Base-by-base conservation (phyloP, 2,888 invertebrate genomes). In the Drosophila sordidapex region DNA sequence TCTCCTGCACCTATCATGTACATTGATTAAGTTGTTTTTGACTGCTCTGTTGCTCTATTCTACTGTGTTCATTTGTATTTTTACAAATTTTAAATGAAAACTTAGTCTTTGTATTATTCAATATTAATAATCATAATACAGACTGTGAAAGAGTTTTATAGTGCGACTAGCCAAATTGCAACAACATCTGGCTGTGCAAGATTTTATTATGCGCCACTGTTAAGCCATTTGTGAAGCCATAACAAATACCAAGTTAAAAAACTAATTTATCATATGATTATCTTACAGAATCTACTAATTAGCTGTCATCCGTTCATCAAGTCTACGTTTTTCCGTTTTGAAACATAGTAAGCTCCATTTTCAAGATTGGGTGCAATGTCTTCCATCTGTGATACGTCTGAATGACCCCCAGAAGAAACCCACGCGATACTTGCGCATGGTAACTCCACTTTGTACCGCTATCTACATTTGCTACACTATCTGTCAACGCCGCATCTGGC, bases 341-440 rank as follows among this genome's bases (percentile, higher is more conserved):
- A 56, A 49, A 52, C 56, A 25, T 13, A n/a, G 7, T 18, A 36
- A 58, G 51, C 40, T 48, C 25, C 38, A 60, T 13, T 48, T 60
- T 21, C 25, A 58, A 52, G 21, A 18, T 33, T 33, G 57, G 69
- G 79, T 79, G 76, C 76, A 76, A 70, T 48, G 64, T 69, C 81
- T 80, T 63, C 48, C 35, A 56, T 21, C 33, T 64, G 46, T 4
- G 61, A 38, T 61, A 51, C 87, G 84, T 71, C n/a, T 83, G 81
- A 81, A 83, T 57, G 82, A 84, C 79, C 84, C 59, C 57, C 29
- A 46, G 40, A 48, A n/a, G 49, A 61, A 66, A 49, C 68, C 74
- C 63, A 77, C 57, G 77, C 56, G 29, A 31, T 11, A 29, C 21
- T 49, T 27, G 18, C n/a, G 29, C 29, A 57, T 52, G 46, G 46